phyloP scores from a whole-genome alignment of 2,113 vertebrate genomes.

The Petaurus breviceps region DNA sequence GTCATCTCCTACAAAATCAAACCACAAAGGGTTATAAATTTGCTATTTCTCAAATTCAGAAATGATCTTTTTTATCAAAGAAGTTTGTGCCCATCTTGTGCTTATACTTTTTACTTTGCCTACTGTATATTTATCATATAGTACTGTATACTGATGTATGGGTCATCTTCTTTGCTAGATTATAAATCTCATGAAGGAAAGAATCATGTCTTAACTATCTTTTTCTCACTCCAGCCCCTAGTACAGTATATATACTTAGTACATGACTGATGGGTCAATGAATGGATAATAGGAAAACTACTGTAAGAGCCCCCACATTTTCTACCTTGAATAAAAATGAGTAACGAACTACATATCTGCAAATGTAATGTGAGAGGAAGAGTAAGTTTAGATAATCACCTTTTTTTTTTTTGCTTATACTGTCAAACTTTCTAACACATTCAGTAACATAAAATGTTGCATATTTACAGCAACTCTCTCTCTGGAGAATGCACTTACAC shows the following conservation, averaged over 20 bases:
- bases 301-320: background rate
- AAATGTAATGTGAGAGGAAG: constrained; percentile 20
- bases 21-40: constrained; percentile 49
- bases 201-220: background rate
- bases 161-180: background rate
- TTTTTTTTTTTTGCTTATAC: background rate
- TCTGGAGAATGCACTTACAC: background rate
- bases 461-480: background rate
- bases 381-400: background rate
- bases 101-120: background rate
- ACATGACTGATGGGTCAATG: background rate
- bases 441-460: background rate
- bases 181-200: background rate
- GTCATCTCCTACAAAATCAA: constrained; percentile 88
- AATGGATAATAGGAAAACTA: background rate
- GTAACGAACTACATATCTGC: background rate
- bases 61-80: background rate
- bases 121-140: background rate
- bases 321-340: background rate
- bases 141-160: background rate
- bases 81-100: background rate
- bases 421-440: background rate
- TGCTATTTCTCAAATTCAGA: background rate
- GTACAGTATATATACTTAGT: background rate
- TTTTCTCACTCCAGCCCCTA: background rate